Evolutionary conservation across 2,797 vertebrate genomes (phyloP).

Genomic region (Arrhamphus sclerolepis): DNA sequence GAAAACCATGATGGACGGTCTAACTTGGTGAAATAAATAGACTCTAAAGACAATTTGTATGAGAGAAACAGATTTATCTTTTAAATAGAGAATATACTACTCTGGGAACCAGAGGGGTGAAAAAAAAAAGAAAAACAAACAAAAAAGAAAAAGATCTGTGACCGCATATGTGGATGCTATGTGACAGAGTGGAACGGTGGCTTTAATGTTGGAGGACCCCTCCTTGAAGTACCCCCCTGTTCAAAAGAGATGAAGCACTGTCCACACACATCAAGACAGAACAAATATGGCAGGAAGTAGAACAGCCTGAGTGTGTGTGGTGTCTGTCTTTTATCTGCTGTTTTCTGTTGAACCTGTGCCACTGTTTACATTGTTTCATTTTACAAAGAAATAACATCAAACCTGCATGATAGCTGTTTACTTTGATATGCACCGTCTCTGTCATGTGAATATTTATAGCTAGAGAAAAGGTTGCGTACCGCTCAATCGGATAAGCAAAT

Average conservation of each 20-base stretch:
- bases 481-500: conserved; percentile 66
- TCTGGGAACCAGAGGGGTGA: conserved; percentile 37
- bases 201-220: conserved; percentile 52
- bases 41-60: conserved; percentile 15
- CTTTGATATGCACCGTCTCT: conserved; percentile 45
- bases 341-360: conserved; percentile 18
- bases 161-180: conserved; percentile 55
- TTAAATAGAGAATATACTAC: conserved; percentile 33
- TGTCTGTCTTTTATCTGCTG: conserved; percentile 7
- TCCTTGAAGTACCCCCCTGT: conserved; percentile 18
- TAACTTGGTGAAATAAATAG: conserved; percentile 8
- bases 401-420: conserved; percentile 23
- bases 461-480: conserved; percentile 31
- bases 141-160: conserved; percentile 54
- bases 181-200: conserved; percentile 61
- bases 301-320: conserved; percentile 14
- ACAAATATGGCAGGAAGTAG: conserved; percentile 34
- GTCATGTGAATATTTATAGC: conserved; percentile 65
- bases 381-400: conserved; percentile 17
- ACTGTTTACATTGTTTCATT: conserved; percentile 14
- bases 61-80: conserved; percentile 44
- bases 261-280: conserved; percentile 28
- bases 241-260: conserved; percentile 46
- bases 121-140: too few species aligned
- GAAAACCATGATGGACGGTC: conserved; percentile 7